phyloP scores from a whole-genome alignment of 2,797 vertebrate genomes.

The Dicrostonyx torquatus region DNA sequence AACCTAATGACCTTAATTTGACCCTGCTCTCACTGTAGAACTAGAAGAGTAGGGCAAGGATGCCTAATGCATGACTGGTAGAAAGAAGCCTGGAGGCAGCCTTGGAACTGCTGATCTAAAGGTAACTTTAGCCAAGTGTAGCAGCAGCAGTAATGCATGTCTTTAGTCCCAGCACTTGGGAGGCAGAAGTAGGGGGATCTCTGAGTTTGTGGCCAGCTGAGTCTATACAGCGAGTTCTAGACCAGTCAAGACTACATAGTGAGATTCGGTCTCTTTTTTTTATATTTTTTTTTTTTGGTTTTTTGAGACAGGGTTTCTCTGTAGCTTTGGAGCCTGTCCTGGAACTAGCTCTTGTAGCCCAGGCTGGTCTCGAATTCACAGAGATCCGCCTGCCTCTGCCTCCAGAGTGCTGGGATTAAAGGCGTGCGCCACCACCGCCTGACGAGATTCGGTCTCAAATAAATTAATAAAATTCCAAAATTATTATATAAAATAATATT shows the following conservation, averaged over 20 bases:
- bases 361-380: too few relatives aligned
- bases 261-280: background rate
- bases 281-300: too few relatives aligned
- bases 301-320: too few relatives aligned
- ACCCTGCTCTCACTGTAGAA: background rate
- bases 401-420: too few relatives aligned
- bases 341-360: too few relatives aligned
- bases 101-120: background rate
- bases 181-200: background rate
- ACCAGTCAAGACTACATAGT: background rate
- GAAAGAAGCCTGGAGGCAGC: background rate
- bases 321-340: too few relatives aligned
- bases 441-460: background rate
- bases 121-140: background rate
- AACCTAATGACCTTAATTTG: background rate
- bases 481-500: slow-evolving; percentile 16
- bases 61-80: background rate
- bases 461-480: slow-evolving; percentile 38
- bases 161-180: background rate
- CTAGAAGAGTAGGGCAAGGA: background rate
- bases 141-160: background rate
- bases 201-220: background rate
- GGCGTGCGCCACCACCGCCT: too few relatives aligned
- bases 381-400: too few relatives aligned
- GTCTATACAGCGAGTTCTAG: background rate